Evolutionary conservation across 1,140 invertebrate species (phyloP), one percentile per base, ranked within the genome.

Genomic region (Cherax quadricarinatus): DNA sequence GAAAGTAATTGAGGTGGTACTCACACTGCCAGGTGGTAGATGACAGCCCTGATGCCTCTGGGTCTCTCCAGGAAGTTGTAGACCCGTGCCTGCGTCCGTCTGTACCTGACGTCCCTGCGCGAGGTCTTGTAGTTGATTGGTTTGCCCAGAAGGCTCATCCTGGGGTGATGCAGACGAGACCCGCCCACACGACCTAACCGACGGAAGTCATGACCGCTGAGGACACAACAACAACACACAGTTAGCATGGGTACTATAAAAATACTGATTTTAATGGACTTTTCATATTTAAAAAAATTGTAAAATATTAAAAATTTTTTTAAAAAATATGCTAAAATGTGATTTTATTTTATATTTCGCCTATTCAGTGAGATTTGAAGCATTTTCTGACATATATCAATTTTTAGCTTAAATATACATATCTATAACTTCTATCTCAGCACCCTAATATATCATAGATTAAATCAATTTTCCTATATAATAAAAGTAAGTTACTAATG

Each of bases 21-120:
- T 98, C 97, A 99, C 98, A 99, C 97, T 94, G 98, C 96, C 95
- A 99, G 96, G 96, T 99, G 98, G 96, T 99, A 99, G 93, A 97
- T 96, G 94, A 98, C 97, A 90, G 98, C 97, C 95, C 97, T 97
- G 95, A 97, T 96, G 93, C 97, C 97, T 94, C 98, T 96, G 88
- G 98, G 98, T 95, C 98, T 96, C 96, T 99, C 98, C 94, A 99
- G 96, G 95, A 99, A 99, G 96, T 99, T 99, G 96, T 99, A 98
- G 95, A 98, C 96, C 95, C 97, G 97, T 94, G 97, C 97, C 95
- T 99, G 98, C 85, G 98, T 96, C 94, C 97, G 97, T 94, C 98
- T 96, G 96, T 98, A 98, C 93, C 97, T 96, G 95, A 97, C 97
- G 96, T 98, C 98, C 95, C 97, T 96, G 95, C 98, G 97, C 95